Percentiles rank a stretch among this genome's conserved stretches.
phyloP scores from a whole-genome alignment of 1,140 invertebrate genomes.

The Macrostomum lignano region DNA sequence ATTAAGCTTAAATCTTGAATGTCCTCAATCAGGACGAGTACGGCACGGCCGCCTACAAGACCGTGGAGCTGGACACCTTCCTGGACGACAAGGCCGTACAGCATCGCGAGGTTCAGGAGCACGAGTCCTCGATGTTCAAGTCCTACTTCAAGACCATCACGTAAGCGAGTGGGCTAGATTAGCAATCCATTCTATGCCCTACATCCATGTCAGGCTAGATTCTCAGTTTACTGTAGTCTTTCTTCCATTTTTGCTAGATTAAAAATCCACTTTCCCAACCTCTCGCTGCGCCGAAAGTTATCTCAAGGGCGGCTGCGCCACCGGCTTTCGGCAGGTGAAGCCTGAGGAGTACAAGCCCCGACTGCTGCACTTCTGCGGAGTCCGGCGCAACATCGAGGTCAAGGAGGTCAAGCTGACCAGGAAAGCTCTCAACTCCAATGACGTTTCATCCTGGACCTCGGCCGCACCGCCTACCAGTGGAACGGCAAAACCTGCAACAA shows the following conservation, averaged over 20 bases:
- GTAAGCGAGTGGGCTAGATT: no score
- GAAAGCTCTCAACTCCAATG: no score
- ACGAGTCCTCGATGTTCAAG: constrained; percentile 39
- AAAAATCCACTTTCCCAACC: no score
- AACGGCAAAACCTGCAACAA: constrained; percentile 17
- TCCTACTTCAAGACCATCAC: constrained; percentile 45
- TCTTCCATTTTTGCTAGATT: no score
- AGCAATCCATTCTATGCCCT: no score
- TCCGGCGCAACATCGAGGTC: constrained; percentile 12
- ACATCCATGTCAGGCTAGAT: no score
- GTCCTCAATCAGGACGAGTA: constrained; percentile 38
- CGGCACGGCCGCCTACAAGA: constrained; percentile 47
- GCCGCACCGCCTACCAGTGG: constrained; percentile 46
- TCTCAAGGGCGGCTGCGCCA: not conserved
- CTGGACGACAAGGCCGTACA: constrained; percentile 42
- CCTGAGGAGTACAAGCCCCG: constrained; percentile 4
- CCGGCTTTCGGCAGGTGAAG: not conserved
- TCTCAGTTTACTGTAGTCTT: no score
- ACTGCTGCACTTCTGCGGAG: constrained; percentile 10
- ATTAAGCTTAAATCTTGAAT: no score
- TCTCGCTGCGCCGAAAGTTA: no score
- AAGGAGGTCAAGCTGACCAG: constrained; percentile 20
- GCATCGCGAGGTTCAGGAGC: constrained; percentile 49
- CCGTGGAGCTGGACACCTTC: constrained; percentile 52
- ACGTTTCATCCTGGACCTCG: constrained; percentile 62